Conservation (phyloP, 2,797 vertebrate genomes). For the Anisognathus igniventris region DNA sequence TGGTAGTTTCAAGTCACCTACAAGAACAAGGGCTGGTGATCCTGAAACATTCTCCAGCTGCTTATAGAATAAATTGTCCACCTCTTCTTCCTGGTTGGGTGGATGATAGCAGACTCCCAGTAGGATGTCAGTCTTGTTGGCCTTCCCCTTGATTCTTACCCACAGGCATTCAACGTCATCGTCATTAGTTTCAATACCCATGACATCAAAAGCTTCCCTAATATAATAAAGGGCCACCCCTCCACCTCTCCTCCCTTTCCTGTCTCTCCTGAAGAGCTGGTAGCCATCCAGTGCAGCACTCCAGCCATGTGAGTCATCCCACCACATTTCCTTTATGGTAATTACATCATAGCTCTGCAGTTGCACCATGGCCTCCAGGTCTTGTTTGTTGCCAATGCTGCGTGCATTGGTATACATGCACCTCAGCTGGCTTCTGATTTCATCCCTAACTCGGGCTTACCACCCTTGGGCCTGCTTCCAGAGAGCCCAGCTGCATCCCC, state of each 20-base stretch:
- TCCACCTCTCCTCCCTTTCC: background rate
- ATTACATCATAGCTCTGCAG: background rate
- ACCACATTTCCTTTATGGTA: rapidly evolving
- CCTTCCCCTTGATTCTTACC: background rate
- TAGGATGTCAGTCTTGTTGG: background rate
- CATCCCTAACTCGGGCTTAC: background rate
- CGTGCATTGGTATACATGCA: rapidly evolving
- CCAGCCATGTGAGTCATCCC: background rate
- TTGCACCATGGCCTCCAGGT: background rate
- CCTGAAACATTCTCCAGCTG: background rate
- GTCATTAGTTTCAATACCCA: background rate
- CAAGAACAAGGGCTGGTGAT: background rate
- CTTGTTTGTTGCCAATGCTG: background rate
- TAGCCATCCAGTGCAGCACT: background rate
- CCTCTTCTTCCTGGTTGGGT: background rate
- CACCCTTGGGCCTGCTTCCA: background rate
- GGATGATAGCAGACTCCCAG: background rate
- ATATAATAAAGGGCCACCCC: background rate
- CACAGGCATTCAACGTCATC: background rate
- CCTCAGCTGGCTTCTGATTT: background rate
- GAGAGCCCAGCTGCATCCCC: background rate
- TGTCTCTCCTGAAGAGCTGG: background rate
- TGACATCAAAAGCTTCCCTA: background rate
- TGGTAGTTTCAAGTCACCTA: background rate
- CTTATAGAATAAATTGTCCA: background rate